Evolutionary conservation across 2,797 vertebrate species (phyloP).

Genomic region (Epinephelus malabaricus): DNA sequence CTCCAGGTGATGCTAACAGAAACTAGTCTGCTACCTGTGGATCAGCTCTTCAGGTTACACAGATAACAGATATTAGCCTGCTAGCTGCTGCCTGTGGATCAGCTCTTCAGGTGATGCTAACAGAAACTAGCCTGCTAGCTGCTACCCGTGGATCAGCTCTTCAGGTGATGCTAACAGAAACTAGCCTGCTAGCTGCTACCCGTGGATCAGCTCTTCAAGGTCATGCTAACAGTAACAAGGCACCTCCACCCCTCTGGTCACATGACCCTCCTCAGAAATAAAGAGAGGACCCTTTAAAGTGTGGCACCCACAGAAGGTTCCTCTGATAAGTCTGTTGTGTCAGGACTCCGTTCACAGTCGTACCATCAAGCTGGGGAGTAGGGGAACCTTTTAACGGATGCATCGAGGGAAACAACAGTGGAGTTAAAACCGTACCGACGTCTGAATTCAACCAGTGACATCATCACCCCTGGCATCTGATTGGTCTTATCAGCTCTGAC

Average conservation of each 20-base stretch:
- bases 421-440: slow-evolving; percentile 39
- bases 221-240: too few species aligned
- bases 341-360: slow-evolving; percentile 38
- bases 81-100: too few species aligned
- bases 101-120: too few species aligned
- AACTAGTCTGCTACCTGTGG: too few species aligned
- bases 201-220: too few species aligned
- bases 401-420: slow-evolving; percentile 9
- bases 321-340: slow-evolving; percentile 10
- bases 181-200: too few species aligned
- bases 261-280: slow-evolving; percentile 14
- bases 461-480: slow-evolving; percentile 20
- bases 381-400: slow-evolving; percentile 2
- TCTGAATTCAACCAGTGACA: slow-evolving; percentile 13
- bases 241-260: slow-evolving; percentile 15
- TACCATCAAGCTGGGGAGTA: slow-evolving; percentile 30
- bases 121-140: too few species aligned
- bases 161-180: too few species aligned
- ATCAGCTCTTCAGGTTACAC: too few species aligned
- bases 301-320: background rate
- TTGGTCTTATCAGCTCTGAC: slow-evolving; percentile 18
- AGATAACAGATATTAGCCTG: too few species aligned
- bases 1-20: too few species aligned
- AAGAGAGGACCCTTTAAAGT: background rate
- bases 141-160: too few species aligned